phyloP scores from a whole-genome alignment of 2,888 invertebrate species.

The Coleophora flavipennella region DNA sequence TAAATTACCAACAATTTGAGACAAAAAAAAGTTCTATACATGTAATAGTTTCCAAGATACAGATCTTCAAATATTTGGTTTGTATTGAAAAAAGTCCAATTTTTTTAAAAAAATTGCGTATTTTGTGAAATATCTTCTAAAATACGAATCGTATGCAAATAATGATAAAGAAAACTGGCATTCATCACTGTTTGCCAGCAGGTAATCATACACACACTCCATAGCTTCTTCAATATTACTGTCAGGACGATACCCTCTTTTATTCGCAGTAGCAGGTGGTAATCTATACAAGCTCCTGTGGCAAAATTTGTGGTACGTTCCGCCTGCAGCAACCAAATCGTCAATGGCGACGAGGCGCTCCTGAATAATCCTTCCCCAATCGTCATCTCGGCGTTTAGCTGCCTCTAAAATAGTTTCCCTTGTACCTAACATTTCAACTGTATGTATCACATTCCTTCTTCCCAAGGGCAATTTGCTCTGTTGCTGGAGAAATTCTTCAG shows the following conservation, averaged over 20 bases:
- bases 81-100: too few relatives aligned
- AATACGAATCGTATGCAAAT: too few relatives aligned
- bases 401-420: not conserved
- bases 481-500: not conserved
- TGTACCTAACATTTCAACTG: not conserved
- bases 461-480: not conserved
- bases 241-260: not conserved
- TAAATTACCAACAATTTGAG: too few relatives aligned
- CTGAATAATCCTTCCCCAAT: not conserved
- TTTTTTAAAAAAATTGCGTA: too few relatives aligned
- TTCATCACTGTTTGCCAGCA: not conserved
- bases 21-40: too few relatives aligned
- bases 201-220: not conserved
- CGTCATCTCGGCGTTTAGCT: not conserved
- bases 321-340: not conserved
- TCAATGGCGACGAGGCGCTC: not conserved
- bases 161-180: not conserved
- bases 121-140: too few relatives aligned
- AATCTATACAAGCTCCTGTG: not conserved
- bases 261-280: not conserved
- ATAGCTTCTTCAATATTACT: not conserved
- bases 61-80: too few relatives aligned
- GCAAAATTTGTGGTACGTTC: not conserved
- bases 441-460: not conserved
- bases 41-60: too few relatives aligned